phyloP scores from a whole-genome alignment of 2,797 vertebrate genomes.

The Spea hammondii region DNA sequence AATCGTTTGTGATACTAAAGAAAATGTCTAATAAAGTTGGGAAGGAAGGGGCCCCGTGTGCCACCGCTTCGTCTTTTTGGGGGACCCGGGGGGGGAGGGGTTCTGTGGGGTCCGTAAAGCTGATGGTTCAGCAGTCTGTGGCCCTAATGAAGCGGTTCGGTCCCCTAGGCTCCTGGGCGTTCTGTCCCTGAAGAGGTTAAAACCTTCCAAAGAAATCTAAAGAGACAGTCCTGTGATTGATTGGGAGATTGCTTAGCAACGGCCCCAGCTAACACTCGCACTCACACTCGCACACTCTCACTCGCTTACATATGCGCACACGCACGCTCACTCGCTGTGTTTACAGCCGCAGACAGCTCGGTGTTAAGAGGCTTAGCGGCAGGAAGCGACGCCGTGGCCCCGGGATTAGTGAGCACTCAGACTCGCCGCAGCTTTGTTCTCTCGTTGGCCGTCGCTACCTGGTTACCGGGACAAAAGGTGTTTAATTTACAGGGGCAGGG shows the following conservation, averaged over 20 bases:
- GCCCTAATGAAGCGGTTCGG: too few relatives aligned
- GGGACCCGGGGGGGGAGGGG: too few relatives aligned
- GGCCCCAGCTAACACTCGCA: not conserved
- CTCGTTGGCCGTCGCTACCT: not conserved
- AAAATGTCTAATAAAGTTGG: too few relatives aligned
- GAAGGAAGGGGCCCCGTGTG: too few relatives aligned
- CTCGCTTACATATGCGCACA: too few relatives aligned
- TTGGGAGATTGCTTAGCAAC: slow-evolving; percentile 24
- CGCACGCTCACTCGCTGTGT: slow-evolving; percentile 5
- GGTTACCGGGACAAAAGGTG: slow-evolving; percentile 26
- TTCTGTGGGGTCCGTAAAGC: too few relatives aligned
- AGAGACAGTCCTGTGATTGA: slow-evolving; percentile 1
- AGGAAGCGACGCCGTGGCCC: not conserved
- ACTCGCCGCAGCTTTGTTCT: not conserved
- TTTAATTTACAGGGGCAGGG: slow-evolving; percentile 22
- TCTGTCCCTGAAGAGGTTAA: too few relatives aligned
- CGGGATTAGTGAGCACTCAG: not conserved
- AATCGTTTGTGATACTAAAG: too few relatives aligned
- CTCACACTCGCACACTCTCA: too few relatives aligned
- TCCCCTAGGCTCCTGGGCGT: too few relatives aligned
- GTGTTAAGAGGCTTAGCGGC: slow-evolving; percentile 47
- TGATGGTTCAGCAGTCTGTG: too few relatives aligned
- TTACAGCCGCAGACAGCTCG: not conserved
- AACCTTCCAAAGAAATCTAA: not conserved
- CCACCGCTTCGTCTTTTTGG: too few relatives aligned